phyloP scores from a whole-genome alignment of 2,797 vertebrate species.

The Tangara arthus region DNA sequence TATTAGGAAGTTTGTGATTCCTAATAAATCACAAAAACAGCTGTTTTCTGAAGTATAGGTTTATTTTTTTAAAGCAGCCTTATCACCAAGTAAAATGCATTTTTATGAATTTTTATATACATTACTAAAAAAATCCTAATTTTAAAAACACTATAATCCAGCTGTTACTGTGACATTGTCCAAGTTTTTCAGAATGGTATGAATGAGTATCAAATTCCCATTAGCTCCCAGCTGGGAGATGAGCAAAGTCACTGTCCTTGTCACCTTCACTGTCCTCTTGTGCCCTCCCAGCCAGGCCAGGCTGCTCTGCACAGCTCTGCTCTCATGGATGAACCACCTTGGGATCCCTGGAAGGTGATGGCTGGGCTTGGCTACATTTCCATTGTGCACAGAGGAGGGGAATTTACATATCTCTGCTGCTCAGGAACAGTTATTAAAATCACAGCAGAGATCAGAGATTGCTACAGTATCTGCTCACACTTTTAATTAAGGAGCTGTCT shows the following conservation, averaged over 20 bases:
- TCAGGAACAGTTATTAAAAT: neutral
- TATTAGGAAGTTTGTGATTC: neutral
- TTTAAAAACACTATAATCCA: neutral
- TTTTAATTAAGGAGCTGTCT: conserved; percentile 18
- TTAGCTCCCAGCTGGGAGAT: neutral
- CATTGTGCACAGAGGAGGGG: neutral
- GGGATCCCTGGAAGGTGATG: neutral
- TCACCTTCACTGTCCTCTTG: neutral
- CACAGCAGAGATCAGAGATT: neutral
- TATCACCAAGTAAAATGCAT: neutral
- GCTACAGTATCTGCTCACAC: neutral
- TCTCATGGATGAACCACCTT: rapidly evolving
- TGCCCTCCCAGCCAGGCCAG: neutral
- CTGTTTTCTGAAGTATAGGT: neutral
- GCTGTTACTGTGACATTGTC: neutral
- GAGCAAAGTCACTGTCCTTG: neutral
- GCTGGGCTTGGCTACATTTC: neutral
- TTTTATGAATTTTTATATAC: neutral
- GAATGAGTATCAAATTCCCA: neutral
- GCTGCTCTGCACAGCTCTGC: neutral
- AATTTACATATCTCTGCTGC: neutral
- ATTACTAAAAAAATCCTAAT: neutral
- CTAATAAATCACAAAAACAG: neutral
- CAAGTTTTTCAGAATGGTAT: neutral
- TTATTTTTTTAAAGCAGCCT: neutral